phyloP scores from a whole-genome alignment of 1,140 invertebrate species.

The Scaptodrosophila lebanonensis region DNA sequence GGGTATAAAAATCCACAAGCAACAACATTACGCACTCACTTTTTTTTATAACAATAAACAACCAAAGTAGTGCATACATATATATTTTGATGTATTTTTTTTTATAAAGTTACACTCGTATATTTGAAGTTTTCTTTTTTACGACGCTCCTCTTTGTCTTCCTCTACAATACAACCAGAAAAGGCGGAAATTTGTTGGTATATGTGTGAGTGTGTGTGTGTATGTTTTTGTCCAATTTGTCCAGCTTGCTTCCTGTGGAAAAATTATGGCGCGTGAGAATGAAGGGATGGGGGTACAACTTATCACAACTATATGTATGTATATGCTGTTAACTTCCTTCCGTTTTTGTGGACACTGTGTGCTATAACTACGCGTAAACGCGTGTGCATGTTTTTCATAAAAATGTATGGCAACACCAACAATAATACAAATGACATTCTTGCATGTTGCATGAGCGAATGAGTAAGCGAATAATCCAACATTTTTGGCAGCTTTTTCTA shows the following conservation, averaged over 20 bases:
- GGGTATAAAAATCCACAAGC: no score
- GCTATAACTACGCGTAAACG: slow-evolving; percentile 10
- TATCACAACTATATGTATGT: slow-evolving; percentile 40
- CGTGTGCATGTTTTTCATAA: slow-evolving; percentile 29
- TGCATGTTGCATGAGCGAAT: no score
- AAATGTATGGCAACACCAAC: slow-evolving; percentile 5
- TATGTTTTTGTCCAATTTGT: slow-evolving; percentile 49
- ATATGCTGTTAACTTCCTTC: slow-evolving; percentile 57
- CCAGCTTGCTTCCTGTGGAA: slow-evolving; percentile 50
- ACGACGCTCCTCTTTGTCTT: no score
- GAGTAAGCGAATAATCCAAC: no score
- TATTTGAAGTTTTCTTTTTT: no score
- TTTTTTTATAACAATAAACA: slow-evolving; percentile 17
- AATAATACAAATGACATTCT: no score
- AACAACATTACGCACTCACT: background rate
- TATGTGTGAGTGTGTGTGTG: slow-evolving; percentile 1
- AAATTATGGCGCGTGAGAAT: slow-evolving; percentile 28
- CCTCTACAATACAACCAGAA: no score
- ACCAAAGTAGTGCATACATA: no score
- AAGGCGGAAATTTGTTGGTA: slow-evolving; percentile 12
- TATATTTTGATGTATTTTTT: no score
- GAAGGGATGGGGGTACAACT: slow-evolving; percentile 20
- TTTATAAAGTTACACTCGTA: no score
- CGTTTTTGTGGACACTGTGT: slow-evolving; percentile 37
- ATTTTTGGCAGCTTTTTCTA: no score